Evolutionary conservation across 2,113 vertebrate species (phyloP).

Genomic region (Hoplias malabaricus): DNA sequence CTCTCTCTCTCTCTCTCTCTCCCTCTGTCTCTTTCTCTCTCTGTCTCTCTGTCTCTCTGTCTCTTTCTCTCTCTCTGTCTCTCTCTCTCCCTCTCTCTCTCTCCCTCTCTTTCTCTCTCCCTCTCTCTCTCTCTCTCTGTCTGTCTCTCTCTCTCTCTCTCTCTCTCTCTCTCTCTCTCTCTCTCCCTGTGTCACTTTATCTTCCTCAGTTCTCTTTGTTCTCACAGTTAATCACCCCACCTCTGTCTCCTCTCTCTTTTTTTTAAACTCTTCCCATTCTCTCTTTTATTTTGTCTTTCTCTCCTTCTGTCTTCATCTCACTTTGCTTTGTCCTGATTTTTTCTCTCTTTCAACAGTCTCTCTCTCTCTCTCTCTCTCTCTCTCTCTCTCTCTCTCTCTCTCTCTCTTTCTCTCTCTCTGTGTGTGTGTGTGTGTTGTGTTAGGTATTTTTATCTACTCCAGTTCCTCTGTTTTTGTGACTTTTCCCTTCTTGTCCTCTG

Average conservation of each 20-base stretch:
- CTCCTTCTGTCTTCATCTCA: slow-evolving; percentile 5
- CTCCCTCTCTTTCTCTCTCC: not conserved
- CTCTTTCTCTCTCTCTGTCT: not conserved
- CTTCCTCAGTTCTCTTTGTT: not conserved
- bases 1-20: not conserved
- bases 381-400: not conserved
- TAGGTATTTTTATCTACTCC: slow-evolving; percentile 70
- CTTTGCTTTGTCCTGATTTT: not conserved
- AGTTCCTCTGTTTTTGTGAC: slow-evolving; percentile 69
- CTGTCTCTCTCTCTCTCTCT: not conserved
- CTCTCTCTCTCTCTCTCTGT: not conserved
- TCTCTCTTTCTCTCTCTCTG: not conserved
- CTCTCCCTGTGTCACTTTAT: not conserved
- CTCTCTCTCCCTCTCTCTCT: not conserved
- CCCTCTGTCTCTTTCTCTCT: not conserved
- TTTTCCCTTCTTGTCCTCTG: slow-evolving; percentile 74
- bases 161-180: slow-evolving; percentile 4
- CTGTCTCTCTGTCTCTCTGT: not conserved
- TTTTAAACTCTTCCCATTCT: not conserved
- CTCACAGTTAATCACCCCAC: too few species aligned
- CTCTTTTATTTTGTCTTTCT: not conserved
- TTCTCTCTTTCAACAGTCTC: not conserved
- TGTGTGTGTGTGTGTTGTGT: not conserved
- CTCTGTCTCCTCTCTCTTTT: not conserved
- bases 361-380: not conserved